Evolutionary conservation across 2,113 vertebrate species (phyloP).

Genomic region (Piliocolobus tephrosceles): DNA sequence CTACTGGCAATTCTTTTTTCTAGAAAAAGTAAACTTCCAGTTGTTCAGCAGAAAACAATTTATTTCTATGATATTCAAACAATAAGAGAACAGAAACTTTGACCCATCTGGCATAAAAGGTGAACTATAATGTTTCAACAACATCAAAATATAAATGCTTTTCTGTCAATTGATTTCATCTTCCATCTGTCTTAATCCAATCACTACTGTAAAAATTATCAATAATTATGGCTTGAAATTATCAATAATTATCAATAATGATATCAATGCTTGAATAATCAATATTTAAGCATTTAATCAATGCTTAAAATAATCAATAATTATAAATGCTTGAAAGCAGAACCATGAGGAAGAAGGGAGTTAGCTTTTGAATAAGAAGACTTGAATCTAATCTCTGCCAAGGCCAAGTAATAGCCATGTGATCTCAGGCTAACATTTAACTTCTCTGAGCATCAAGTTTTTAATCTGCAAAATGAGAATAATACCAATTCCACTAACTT

Average conservation of each 20-base stretch:
- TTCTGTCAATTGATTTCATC: neutral
- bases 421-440: neutral
- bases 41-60: neutral
- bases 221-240: neutral
- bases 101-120: neutral
- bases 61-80: neutral
- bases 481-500: neutral
- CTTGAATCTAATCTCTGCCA: neutral
- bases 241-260: too few species aligned
- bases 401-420: neutral
- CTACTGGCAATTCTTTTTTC: neutral
- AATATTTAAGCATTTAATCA: too few species aligned
- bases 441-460: neutral
- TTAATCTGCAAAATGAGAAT: neutral
- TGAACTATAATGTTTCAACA: neutral
- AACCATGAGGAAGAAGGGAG: neutral
- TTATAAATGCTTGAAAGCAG: neutral
- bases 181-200: neutral
- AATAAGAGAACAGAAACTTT: neutral
- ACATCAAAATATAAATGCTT: neutral
- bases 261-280: too few species aligned
- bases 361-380: neutral
- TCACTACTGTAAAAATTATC: neutral
- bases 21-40: neutral
- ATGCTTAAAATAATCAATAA: neutral